These are phyloP conservation scores for Montipora cactus DNA, from an alignment of 64 coral and sea anemone species.

Conservation along the genomic window DNA sequence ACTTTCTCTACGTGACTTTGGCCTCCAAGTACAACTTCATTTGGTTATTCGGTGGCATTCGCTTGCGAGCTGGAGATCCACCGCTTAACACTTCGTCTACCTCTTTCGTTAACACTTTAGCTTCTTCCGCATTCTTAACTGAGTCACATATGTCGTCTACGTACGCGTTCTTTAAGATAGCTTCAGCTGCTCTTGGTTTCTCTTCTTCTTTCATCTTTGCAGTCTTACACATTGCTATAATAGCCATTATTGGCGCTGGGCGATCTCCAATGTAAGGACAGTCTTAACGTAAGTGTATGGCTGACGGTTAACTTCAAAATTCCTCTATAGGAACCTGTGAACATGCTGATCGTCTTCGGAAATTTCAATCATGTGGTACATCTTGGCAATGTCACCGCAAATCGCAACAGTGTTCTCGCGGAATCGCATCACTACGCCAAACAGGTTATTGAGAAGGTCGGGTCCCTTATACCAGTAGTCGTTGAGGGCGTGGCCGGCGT, in stretches of 20 bases:
- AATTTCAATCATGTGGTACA: conserved; percentile 65
- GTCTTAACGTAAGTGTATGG: conserved; percentile 64
- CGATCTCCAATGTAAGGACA: conserved; percentile 58
- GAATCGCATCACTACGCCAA: conserved; percentile 55
- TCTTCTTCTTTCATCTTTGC: conserved; percentile 21
- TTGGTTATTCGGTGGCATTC: not conserved
- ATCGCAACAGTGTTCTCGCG: not conserved
- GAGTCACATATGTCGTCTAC: conserved; percentile 72
- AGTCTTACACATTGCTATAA: conserved; percentile 37
- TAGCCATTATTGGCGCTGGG: conserved; percentile 49
- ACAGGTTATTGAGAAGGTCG: conserved; percentile 28
- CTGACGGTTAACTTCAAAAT: conserved; percentile 25
- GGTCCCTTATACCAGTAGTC: conserved; percentile 37
- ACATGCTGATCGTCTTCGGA: conserved; percentile 47
- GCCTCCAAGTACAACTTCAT: not conserved
- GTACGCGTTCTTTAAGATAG: conserved; percentile 46
- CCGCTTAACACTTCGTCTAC: conserved; percentile 62
- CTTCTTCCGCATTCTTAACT: conserved; percentile 8
- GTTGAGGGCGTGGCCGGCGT: conserved; percentile 13
- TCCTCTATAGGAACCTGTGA: conserved; percentile 62
- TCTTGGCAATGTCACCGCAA: conserved; percentile 54
- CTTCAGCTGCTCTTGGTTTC: conserved; percentile 45
- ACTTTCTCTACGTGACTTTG: conserved; percentile 20
- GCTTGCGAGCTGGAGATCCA: not conserved
- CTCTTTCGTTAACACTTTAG: conserved; percentile 2